phyloP scores from a whole-genome alignment of 1,140 invertebrate species.

The Aphelinus certus region DNA sequence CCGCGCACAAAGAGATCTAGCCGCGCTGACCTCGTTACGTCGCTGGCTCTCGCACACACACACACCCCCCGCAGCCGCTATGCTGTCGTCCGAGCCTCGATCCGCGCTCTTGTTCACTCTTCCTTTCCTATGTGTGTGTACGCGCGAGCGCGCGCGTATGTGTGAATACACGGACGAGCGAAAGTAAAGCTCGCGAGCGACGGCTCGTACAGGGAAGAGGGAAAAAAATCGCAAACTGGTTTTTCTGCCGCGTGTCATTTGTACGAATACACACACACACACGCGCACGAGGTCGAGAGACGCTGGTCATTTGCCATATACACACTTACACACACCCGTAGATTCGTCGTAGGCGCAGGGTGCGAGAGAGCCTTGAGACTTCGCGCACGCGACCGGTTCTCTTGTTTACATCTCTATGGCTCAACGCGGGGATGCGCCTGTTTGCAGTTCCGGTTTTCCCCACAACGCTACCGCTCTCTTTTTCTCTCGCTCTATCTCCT shows the following conservation, averaged over 20 bases:
- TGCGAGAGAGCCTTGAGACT: background rate
- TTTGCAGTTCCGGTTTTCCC: no score
- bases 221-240: constrained; percentile 44
- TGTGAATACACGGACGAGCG: constrained; percentile 46
- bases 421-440: no score
- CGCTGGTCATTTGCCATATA: no score
- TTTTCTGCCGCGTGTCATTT: no score
- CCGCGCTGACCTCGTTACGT: constrained; percentile 37
- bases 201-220: no score
- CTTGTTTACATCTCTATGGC: constrained; percentile 11
- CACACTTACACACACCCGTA: no score
- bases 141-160: background rate
- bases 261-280: no score
- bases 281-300: no score
- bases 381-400: constrained; percentile 17
- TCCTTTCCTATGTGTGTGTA: constrained; percentile 49
- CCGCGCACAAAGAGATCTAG: constrained; percentile 3
- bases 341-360: no score
- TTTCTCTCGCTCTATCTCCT: background rate
- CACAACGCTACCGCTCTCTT: background rate
- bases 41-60: constrained; percentile 46
- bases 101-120: constrained; percentile 52
- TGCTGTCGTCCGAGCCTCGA: constrained; percentile 1
- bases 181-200: constrained; percentile 58
- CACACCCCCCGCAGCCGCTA: constrained; percentile 10